Evolutionary conservation across 2,888 invertebrate species (phyloP).

Genomic region (Danaus chrysippus): DNA sequence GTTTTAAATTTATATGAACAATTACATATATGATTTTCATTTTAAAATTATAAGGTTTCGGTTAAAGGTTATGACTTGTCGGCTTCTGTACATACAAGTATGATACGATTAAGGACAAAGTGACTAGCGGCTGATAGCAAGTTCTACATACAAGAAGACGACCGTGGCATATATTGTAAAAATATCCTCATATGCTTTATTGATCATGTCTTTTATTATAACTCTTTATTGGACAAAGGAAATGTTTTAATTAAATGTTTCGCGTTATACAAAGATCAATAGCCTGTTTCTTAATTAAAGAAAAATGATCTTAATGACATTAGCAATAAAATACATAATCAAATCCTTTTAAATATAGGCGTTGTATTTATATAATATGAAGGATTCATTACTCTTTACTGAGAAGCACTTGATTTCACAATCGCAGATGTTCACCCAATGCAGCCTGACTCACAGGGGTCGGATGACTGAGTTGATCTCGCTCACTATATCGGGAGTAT

Average conservation of each 20-base stretch:
- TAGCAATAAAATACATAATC: too few relatives aligned
- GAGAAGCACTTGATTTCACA: constrained; percentile 23
- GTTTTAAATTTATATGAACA: not conserved
- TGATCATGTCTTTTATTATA: too few relatives aligned
- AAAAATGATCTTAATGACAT: too few relatives aligned
- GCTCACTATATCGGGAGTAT: constrained; percentile 59
- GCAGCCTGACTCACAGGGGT: constrained; percentile 48
- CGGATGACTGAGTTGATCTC: constrained; percentile 43
- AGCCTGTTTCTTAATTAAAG: too few relatives aligned
- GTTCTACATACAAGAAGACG: constrained; percentile 19
- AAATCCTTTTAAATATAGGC: too few relatives aligned
- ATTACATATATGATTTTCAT: not conserved
- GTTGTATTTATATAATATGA: too few relatives aligned
- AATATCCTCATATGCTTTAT: not conserved
- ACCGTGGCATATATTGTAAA: constrained; percentile 18
- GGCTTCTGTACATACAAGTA: not conserved
- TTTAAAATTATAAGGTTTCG: constrained; percentile 1
- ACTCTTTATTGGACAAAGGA: too few relatives aligned
- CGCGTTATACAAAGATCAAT: too few relatives aligned
- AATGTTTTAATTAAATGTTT: too few relatives aligned
- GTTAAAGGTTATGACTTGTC: constrained; percentile 4
- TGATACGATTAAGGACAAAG: not conserved
- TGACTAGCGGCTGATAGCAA: not conserved
- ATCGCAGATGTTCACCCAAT: constrained; percentile 44
- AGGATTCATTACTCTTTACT: too few relatives aligned